Evolutionary conservation across 2,888 invertebrate species (phyloP).

Genomic region (Terebella lapidaria): DNA sequence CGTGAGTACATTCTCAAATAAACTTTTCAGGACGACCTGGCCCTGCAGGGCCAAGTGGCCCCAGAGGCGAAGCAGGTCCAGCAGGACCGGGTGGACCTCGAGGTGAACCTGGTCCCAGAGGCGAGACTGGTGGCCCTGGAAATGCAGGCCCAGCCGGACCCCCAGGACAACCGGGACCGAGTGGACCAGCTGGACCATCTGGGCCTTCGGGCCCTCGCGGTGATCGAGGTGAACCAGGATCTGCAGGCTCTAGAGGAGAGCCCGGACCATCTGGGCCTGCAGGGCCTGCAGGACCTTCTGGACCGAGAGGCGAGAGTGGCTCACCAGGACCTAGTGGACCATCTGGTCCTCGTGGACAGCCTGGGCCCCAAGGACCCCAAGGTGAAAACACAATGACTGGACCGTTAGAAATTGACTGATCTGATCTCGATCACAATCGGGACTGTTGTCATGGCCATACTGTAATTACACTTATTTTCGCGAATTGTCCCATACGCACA

Average conservation of each 20-base stretch:
- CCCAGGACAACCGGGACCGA: neutral
- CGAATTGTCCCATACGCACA: too few species aligned
- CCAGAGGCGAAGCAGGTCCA: conserved; percentile 1
- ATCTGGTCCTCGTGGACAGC: neutral
- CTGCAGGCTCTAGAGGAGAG: conserved; percentile 7
- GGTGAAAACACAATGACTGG: conserved; percentile 11
- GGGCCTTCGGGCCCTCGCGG: conserved; percentile 9
- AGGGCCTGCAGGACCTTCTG: conserved; percentile 16
- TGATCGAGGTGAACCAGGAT: neutral
- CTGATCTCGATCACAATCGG: conserved; percentile 16
- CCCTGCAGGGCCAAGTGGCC: conserved; percentile 1
- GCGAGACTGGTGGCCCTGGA: neutral
- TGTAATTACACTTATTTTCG: too few species aligned
- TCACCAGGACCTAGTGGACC: conserved; percentile 4
- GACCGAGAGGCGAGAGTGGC: conserved; percentile 14
- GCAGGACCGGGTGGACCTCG: conserved; percentile 1
- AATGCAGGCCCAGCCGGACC: conserved; percentile 6
- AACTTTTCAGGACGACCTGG: conserved; percentile 10
- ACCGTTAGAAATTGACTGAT: conserved; percentile 13
- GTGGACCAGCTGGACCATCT: conserved; percentile 11
- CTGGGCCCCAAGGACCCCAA: conserved; percentile 28
- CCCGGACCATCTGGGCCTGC: conserved; percentile 8
- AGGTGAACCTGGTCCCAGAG: conserved; percentile 1
- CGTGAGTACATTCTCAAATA: too few species aligned
- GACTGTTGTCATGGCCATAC: too few species aligned